Evolutionary conservation across 1,140 invertebrate genomes (phyloP).

Genomic region (Atta texana): DNA sequence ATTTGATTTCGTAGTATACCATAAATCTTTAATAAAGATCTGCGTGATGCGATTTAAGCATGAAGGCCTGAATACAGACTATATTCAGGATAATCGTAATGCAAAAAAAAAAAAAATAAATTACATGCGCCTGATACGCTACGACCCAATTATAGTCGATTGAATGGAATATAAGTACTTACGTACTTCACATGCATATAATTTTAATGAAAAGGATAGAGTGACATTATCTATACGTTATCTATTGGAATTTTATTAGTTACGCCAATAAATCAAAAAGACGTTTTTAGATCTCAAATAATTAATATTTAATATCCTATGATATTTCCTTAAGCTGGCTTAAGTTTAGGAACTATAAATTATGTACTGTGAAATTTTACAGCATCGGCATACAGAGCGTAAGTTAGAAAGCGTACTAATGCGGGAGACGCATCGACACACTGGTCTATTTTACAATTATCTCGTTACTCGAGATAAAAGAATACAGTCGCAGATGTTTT

Average conservation of each 20-base stretch:
- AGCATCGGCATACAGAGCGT: constrained; percentile 27
- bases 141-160: constrained; percentile 27
- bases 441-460: constrained; percentile 64
- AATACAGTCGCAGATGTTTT: neutral
- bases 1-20: constrained; percentile 6
- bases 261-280: neutral
- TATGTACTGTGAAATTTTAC: constrained; percentile 53
- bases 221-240: neutral
- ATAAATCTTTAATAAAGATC: constrained; percentile 10
- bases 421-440: constrained; percentile 43
- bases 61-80: neutral
- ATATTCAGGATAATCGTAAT: neutral
- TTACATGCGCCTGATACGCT: neutral
- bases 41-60: neutral
- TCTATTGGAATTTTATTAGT: neutral
- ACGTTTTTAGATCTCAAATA: neutral
- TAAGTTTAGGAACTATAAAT: constrained; percentile 47
- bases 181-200: neutral
- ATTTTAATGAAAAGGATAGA: neutral
- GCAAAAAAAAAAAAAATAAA: constrained; percentile 13
- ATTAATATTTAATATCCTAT: constrained; percentile 40
- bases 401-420: constrained; percentile 63
- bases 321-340: constrained; percentile 18
- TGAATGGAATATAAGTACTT: constrained; percentile 12
- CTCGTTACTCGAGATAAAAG: constrained; percentile 25